Percentiles rank a stretch among this genome's conserved stretches.
Conservation (phyloP, 2,113 vertebrate genomes). For the human (Homo sapiens) region DNA sequence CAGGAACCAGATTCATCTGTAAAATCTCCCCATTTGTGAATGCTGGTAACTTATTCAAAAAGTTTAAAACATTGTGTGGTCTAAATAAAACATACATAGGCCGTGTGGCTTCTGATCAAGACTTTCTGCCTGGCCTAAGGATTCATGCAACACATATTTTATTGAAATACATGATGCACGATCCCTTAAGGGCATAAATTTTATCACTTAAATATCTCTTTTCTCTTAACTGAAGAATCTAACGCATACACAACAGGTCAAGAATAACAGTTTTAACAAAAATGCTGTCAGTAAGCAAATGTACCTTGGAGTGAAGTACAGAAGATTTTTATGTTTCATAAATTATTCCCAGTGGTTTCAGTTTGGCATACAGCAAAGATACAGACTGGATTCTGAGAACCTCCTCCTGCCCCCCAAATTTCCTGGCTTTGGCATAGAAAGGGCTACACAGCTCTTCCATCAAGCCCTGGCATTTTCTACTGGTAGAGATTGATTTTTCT, state of each 20-base stretch:
- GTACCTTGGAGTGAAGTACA: background rate
- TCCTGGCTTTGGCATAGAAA: background rate
- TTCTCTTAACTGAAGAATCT: constrained; percentile 55
- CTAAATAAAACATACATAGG: constrained; percentile 34
- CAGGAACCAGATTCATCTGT: constrained; percentile 36
- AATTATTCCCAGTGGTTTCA: background rate
- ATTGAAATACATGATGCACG: constrained; percentile 55
- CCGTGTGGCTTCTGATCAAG: constrained; percentile 6
- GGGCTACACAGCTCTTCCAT: background rate
- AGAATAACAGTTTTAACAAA: constrained; percentile 42
- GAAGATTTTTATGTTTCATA: background rate
- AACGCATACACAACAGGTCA: constrained; percentile 33
- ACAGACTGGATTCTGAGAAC: background rate
- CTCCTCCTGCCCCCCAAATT: background rate
- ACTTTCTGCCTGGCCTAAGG: constrained; percentile 22
- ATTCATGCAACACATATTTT: constrained; percentile 58
- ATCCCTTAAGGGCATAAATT: constrained; percentile 48
- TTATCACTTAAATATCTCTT: constrained; percentile 58
- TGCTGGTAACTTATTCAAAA: background rate
- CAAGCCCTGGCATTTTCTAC: background rate
- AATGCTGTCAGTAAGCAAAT: constrained; percentile 44
- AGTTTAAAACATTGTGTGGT: background rate
- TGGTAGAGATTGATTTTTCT: background rate
- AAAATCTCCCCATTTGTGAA: constrained; percentile 40
- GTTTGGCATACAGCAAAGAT: background rate